Base-by-base conservation (phyloP, 2,888 invertebrate species). In the Hypomecis punctinalis region DNA sequence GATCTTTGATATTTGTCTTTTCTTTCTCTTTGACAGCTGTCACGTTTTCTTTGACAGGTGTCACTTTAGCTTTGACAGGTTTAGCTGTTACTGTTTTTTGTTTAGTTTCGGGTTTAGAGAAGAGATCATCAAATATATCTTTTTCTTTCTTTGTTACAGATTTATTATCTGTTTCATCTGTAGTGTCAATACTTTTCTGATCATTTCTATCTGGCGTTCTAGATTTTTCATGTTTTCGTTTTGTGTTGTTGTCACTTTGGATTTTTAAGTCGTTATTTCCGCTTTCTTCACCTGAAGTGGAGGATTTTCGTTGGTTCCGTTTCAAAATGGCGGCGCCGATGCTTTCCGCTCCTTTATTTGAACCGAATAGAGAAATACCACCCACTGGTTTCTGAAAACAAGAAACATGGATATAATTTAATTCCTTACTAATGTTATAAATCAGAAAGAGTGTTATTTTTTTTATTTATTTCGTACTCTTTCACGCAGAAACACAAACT, bases 341-440 rank as follows among this genome's bases (percentile, higher is more conserved):
- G 61, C 81, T 90, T 33, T 89, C 89, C 0, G 90, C 74, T 8
- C 85, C 86, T 76, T 86, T 83, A 57, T 83, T 89, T 2, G 81
- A 74, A 0, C 94, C 95, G 72, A 95, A 94, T 46, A 95, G 80
- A 7, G 95, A 94, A 53, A 94, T 93, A 0, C 94, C 95, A 1
- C 95, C 95, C 5, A 93, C 77, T 6, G 95, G 94, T 90, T 94
- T 95, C 95, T 96, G 85, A 40, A 75, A 78, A 64, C 8, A 58
- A 43, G 64, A 49, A 40, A 39, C 47, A 33, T 6, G 1, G 5
- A 8, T 47, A 5, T 8, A 40, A n/a, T n/a, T n/a, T n/a, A n/a
- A n/a, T n/a, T n/a, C n/a, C n/a, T n/a, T n/a, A n/a, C n/a, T n/a
- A n/a, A 40, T 4, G 3, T 23, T 40, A 10, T 40, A 7, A 40